Percentiles rank a stretch among this genome's conserved stretches.
These are phyloP conservation scores for Glyptemys insculpta DNA, from an alignment of 2,797 vertebrate genomes.

Conservation along the genomic window DNA sequence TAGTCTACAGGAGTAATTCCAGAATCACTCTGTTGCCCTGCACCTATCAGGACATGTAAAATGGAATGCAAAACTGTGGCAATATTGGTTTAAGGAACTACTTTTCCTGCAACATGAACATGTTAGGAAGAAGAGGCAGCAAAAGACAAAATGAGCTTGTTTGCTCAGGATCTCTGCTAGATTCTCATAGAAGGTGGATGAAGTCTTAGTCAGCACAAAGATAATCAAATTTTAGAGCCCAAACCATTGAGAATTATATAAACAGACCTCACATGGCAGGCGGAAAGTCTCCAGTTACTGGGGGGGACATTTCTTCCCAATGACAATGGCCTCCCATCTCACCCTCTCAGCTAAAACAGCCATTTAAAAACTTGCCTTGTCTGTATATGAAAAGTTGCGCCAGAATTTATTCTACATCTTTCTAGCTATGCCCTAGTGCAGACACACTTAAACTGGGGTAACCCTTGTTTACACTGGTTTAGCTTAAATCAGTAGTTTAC, in stretches of 20 bases:
- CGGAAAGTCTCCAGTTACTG: background rate
- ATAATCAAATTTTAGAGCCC: background rate
- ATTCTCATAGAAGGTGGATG: no score
- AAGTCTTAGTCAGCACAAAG: background rate
- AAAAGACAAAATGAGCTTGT: background rate
- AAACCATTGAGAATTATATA: background rate
- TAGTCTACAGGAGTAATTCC: conserved; percentile 11
- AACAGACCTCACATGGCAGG: background rate
- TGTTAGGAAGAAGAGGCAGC: background rate
- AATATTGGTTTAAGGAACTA: background rate
- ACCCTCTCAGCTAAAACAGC: background rate
- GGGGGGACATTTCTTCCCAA: background rate
- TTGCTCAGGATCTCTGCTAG: background rate
- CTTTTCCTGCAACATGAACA: rapidly evolving
- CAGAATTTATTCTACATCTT: background rate
- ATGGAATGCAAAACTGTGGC: rapidly evolving
- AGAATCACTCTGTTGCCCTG: conserved; percentile 12
- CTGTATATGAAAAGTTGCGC: background rate
- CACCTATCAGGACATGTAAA: background rate
- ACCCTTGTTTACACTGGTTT: background rate
- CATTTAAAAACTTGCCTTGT: background rate
- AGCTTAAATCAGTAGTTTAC: conserved; percentile 3
- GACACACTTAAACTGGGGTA: background rate
- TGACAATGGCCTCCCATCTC: background rate
- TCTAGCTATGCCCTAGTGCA: background rate